phyloP scores from a whole-genome alignment of 2,113 vertebrate species.

The Cinclus mexicanus region DNA sequence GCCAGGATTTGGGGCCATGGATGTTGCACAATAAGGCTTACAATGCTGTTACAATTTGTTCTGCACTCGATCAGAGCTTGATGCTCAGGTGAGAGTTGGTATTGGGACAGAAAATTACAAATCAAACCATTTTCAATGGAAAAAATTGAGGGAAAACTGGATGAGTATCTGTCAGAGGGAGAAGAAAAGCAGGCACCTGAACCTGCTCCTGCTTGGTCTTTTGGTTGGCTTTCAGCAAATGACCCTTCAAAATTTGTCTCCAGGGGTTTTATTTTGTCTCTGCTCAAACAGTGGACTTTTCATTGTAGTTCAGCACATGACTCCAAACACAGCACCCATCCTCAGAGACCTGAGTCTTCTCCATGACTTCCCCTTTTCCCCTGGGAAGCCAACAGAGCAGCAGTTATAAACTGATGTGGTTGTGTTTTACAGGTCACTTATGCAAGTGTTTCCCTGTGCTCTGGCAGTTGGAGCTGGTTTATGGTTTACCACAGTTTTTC shows the following conservation, averaged over 20 bases:
- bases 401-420: background rate
- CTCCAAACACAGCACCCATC: background rate
- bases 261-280: background rate
- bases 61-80: background rate
- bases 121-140: background rate
- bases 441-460: background rate
- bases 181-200: background rate
- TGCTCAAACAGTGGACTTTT: background rate
- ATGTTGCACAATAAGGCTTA: background rate
- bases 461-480: background rate
- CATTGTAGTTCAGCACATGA: background rate
- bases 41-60: background rate
- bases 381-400: background rate
- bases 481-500: background rate
- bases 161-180: background rate
- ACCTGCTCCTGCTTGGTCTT: background rate
- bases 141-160: background rate
- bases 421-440: background rate
- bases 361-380: background rate
- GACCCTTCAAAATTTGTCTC: background rate
- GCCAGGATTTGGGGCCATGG: background rate
- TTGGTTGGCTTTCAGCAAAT: background rate
- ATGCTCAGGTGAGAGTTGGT: background rate
- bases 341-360: background rate
- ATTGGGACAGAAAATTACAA: background rate